Conservation (phyloP, 2,888 invertebrate species). For the Polydrusus tereticollis region DNA sequence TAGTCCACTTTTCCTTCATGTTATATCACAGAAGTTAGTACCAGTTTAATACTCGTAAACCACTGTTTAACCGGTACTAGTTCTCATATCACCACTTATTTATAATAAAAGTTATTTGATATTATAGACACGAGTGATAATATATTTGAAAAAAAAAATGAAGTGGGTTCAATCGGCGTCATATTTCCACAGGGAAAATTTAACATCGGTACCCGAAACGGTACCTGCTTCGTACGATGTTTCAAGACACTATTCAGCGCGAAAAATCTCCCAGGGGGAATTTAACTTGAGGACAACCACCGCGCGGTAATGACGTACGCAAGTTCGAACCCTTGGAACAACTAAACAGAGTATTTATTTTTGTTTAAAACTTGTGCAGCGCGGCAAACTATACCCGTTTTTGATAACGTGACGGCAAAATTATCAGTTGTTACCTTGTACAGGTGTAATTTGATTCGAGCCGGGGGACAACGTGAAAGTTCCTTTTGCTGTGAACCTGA, state of each 20-base stretch:
- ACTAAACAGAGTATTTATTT: not conserved
- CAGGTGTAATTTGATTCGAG: constrained; percentile 21
- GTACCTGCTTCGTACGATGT: too few species aligned
- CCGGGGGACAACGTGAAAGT: constrained; percentile 25
- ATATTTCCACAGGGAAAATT: not conserved
- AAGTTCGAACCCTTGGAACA: constrained; percentile 10
- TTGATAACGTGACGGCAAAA: constrained; percentile 27
- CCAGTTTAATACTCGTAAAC: not conserved
- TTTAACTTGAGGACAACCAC: not conserved
- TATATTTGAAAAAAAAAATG: not conserved
- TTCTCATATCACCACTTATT: not conserved
- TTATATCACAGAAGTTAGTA: not conserved
- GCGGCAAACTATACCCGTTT: constrained; percentile 16
- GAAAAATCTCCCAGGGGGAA: too few species aligned
- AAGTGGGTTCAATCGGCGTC: not conserved
- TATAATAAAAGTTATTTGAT: not conserved
- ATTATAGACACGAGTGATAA: not conserved
- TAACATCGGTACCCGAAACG: too few species aligned
- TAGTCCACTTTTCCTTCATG: constrained; percentile 21
- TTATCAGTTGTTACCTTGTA: constrained; percentile 33
- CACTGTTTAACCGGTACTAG: not conserved
- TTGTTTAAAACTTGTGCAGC: not conserved
- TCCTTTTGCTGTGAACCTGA: constrained; percentile 11
- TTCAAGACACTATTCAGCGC: too few species aligned
- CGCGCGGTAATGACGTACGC: not conserved